Evolutionary conservation across 1,140 invertebrate species (phyloP).

Genomic region (Antheraea mylitta): DNA sequence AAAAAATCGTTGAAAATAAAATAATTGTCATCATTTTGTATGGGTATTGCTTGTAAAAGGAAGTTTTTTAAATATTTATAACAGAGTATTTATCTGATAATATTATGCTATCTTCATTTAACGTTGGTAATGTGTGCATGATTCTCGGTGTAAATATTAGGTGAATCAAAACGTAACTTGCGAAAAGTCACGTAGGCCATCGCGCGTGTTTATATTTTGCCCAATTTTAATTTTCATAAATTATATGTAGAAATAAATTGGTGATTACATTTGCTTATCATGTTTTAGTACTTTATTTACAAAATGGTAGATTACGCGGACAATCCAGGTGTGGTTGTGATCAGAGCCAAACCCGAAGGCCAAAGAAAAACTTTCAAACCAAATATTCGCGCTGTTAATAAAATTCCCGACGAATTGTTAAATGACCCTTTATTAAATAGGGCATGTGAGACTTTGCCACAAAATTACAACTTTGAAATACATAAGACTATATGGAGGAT

Average conservation of each 20-base stretch:
- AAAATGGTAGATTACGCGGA: conserved; percentile 51
- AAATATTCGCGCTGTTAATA: conserved; percentile 83
- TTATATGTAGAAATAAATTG: conserved; percentile 1
- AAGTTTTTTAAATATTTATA: no score
- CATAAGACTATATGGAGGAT: conserved; percentile 99
- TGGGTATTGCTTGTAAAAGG: no score
- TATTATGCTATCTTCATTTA: no score
- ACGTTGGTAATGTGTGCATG: no score
- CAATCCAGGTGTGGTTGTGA: conserved; percentile 79
- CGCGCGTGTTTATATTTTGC: conserved; percentile 63
- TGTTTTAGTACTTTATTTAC: conserved; percentile 14
- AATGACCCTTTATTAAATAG: conserved; percentile 88
- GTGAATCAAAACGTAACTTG: conserved; percentile 18
- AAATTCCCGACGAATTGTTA: conserved; percentile 91
- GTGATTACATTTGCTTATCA: conserved; percentile 7
- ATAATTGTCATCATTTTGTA: no score
- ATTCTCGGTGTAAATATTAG: background rate
- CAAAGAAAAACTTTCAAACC: conserved; percentile 90
- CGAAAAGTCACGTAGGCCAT: conserved; percentile 73
- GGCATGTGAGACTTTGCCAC: conserved; percentile 88
- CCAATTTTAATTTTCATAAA: background rate
- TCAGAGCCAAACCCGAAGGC: conserved; percentile 86
- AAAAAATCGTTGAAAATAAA: no score
- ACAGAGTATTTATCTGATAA: no score
- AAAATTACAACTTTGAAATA: conserved; percentile 99